Base-by-base conservation (phyloP, 2,113 vertebrate species). In the Phalacrocorax pelagicus region DNA sequence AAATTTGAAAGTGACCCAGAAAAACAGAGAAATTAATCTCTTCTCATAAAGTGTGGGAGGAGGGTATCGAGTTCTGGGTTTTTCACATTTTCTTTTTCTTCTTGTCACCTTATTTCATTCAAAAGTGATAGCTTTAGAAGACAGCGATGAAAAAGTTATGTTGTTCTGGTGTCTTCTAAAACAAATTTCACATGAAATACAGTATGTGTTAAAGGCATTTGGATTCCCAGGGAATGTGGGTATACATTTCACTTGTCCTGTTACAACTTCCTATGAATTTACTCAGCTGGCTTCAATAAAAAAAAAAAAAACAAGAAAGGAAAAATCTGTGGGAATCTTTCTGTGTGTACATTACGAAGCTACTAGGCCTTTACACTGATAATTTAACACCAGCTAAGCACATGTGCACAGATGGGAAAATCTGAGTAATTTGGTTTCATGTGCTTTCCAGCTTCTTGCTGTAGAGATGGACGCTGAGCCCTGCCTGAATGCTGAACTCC, bases 231-330 rank as follows among this genome's bases (percentile, higher is more conserved):
- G 96, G 97, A 98, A 97, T 84, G 80, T 90, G 96, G 86, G 79
- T 96, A 96, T 97, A 96, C 91, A 97, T 98, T 97, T 98, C 96
- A 95, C 91, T 97, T 97, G 96, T 97, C 95, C 92, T 94, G 81
- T 93, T 98, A 95, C 95, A 97, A 97, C 67, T 92, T 94, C 95
- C 95, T 98, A 90, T 81, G 95, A 97, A 96, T 98, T 98, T 97
- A 95, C 75, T 98, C 97, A 98, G 97, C 98, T 98, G 98, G 96
- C 90, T 98, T 97, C 88, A 97, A 98, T 98, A 79, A 93, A 20
- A 92, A 93, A 92, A 93, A 92, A 65, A 86, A 88, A 69, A 87
- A 73, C 88, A 94, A 89, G 15, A 67, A 69, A 15, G 20, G 26
- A 70, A 93, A 96, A 97, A 97, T 96, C 96, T 97, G 96, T 98